Evolutionary conservation across 2,113 vertebrate genomes (phyloP), one percentile per base, ranked within the genome.

Genomic region (Cariama cristata): DNA sequence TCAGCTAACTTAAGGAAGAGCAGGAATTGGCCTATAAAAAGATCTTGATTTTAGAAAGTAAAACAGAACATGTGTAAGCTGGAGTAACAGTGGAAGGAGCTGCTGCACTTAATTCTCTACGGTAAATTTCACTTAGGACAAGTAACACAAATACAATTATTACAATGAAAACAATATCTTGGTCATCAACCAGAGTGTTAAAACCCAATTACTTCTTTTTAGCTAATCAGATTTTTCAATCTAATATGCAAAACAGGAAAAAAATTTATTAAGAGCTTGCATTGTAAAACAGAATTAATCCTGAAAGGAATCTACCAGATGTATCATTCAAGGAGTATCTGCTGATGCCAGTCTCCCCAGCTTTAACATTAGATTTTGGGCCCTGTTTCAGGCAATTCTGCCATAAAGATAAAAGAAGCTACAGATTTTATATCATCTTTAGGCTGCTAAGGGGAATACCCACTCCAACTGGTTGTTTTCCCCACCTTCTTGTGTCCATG

Each of bases 391-490:
- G 73, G 42, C 40, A 95, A 68, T 77, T 77, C 45, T 89, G 26
- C 44, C 38, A 33, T 1, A 52, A 38, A 68, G 55, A 83, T 86
- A 73, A 92, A 76, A 87, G 45, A 73, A 86, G 26, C 7, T 69
- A 49, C 45, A 86, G 45, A 81, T 94, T 94, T 94, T 79, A 68
- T 32, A 62, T 68, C 6, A 62, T 60, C 93, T 94, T 88, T 60
- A 93, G 62, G 55, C 32, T 83, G 45, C 63, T 79, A 49, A 81
- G 55, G 82, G 90, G 58, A 92, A 95, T 95, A 93, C 45, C 49
- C 71, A 53, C 67, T 86, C 88, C 79, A 90, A 0, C 66, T 76
- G 81, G 21, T 9, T 83, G 62, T 62, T 79, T 75, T 66, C 8
- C 14, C 69, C 14, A 27, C 66, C 73, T 88, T 86, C 40, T 72